These are phyloP conservation scores for Leucophenga maculata DNA, from an alignment of 2,888 invertebrate species.

Conservation along the genomic window DNA sequence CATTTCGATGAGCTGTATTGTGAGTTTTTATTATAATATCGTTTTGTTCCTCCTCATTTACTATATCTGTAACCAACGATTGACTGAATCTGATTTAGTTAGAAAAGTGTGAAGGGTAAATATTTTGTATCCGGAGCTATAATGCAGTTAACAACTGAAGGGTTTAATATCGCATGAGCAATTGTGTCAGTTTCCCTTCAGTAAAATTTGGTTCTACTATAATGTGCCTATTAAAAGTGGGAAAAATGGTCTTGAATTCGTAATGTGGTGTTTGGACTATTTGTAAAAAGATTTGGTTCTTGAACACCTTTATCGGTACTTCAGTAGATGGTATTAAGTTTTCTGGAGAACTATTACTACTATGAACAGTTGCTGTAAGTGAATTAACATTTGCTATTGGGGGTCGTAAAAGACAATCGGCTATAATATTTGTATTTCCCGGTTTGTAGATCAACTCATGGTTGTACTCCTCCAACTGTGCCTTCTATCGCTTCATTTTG, in stretches of 20 bases:
- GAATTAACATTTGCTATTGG: conserved; percentile 17
- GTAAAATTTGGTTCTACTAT: conserved; percentile 10
- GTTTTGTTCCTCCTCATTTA: conserved; percentile 19
- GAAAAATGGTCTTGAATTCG: not conserved
- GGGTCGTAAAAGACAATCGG: conserved; percentile 36
- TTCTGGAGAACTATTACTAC: conserved; percentile 32
- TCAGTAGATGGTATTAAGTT: conserved; percentile 32
- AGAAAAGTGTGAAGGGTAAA: not conserved
- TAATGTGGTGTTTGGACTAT: conserved; percentile 2
- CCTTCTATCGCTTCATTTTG: conserved; percentile 35
- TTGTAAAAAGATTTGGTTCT: conserved; percentile 32
- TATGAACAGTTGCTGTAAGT: conserved; percentile 22
- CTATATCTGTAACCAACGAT: conserved; percentile 22
- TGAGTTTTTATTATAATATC: conserved; percentile 23
- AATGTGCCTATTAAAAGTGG: conserved; percentile 26
- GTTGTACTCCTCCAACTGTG: conserved; percentile 31
- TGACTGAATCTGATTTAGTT: conserved; percentile 24
- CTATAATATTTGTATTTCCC: conserved; percentile 52
- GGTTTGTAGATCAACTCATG: conserved; percentile 57
- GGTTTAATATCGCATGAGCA: conserved; percentile 3
- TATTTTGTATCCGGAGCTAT: conserved; percentile 2
- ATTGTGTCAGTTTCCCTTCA: not conserved
- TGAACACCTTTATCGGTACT: conserved; percentile 32
- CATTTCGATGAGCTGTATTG: conserved; percentile 26
- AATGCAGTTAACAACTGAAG: not conserved